Evolutionary conservation across 2,797 vertebrate genomes (phyloP).

Genomic region (Geranospiza caerulescens): DNA sequence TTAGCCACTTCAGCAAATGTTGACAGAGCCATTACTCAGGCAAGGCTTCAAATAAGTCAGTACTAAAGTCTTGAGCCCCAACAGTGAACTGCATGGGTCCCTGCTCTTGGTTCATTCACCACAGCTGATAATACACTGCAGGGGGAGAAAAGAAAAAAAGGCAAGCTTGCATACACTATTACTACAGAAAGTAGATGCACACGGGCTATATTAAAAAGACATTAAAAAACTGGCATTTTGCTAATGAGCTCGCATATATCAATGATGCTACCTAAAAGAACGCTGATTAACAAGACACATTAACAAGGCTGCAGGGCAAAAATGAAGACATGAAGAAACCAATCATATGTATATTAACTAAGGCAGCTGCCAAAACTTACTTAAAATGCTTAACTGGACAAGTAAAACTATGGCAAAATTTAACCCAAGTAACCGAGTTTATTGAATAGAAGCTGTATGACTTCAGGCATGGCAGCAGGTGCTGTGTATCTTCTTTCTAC

Average conservation of each 20-base stretch:
- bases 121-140: not conserved
- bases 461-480: not conserved
- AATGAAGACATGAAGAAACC: not conserved
- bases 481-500: not conserved
- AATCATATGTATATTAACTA: not conserved
- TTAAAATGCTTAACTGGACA: not conserved
- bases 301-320: not conserved
- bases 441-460: not conserved
- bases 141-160: not conserved
- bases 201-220: not conserved
- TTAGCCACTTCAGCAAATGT: not conserved
- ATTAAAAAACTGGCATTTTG: not conserved
- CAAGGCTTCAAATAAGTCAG: not conserved
- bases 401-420: not conserved
- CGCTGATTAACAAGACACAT: not conserved
- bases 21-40: not conserved
- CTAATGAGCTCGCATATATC: not conserved
- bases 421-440: not conserved
- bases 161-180: not conserved
- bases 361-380: not conserved
- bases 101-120: not conserved
- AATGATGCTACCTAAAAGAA: not conserved
- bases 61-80: not conserved
- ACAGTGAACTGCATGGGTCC: not conserved
- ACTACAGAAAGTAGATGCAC: not conserved